Evolutionary conservation across 2,888 invertebrate species (phyloP).

Genomic region (Abrostola tripartita): DNA sequence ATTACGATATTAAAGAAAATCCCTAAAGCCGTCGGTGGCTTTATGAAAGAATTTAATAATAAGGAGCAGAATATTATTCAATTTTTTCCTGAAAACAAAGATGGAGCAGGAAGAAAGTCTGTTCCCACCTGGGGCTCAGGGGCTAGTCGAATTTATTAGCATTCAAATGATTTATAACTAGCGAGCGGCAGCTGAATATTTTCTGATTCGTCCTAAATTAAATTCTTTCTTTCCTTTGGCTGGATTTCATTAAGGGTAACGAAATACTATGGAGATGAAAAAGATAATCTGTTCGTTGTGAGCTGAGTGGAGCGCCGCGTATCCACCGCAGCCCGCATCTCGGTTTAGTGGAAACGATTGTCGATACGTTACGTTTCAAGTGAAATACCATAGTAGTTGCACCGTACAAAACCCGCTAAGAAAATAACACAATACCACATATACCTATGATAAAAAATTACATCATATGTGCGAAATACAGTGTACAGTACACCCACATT

Average conservation of each 20-base stretch:
- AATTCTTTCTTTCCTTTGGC: constrained; percentile 88
- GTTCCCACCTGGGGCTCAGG: constrained; percentile 82
- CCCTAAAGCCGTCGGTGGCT: constrained; percentile 80
- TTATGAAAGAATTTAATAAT: constrained; percentile 86
- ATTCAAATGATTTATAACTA: constrained; percentile 89
- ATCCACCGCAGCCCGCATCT: constrained; percentile 30
- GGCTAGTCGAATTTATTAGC: constrained; percentile 88
- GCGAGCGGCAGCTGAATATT: constrained; percentile 87
- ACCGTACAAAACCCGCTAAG: constrained; percentile 1
- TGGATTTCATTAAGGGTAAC: constrained; percentile 86
- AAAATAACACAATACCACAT: neutral
- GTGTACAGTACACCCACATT: no score
- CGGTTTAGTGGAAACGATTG: constrained; percentile 17
- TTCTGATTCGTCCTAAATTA: constrained; percentile 88
- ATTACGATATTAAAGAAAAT: constrained; percentile 84
- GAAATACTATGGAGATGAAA: constrained; percentile 83
- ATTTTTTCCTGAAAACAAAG: constrained; percentile 83
- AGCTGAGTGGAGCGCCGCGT: constrained; percentile 23
- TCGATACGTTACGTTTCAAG: constrained; percentile 9
- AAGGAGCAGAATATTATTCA: constrained; percentile 84
- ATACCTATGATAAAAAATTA: constrained; percentile 12
- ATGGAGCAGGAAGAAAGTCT: constrained; percentile 83
- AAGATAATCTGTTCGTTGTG: constrained; percentile 77
- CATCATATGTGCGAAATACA: no score
- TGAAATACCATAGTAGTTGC: constrained; percentile 11